Base-by-base conservation (phyloP, 2,113 vertebrate genomes). In the Mellivora capensis region DNA sequence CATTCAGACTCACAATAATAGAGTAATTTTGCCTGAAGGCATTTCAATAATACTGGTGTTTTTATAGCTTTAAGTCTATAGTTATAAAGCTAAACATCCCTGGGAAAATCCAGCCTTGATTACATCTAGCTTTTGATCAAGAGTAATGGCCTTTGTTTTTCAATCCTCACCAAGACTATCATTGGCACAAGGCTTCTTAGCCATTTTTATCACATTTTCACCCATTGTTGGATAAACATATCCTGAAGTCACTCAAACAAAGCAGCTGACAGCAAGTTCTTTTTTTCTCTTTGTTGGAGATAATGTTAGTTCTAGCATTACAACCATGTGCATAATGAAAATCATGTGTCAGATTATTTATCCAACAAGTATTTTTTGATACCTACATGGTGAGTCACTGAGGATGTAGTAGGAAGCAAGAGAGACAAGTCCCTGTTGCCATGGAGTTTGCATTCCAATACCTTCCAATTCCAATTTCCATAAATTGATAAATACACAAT, bases 61-160 rank as follows among this genome's bases (percentile, higher is more conserved):
- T 97, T 96, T 80, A 91, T 95, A 95, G 93, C 76, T 97, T 95
- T 64, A 95, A 97, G 85, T 90, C 91, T 96, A 49, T 87, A 81
- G 74, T 93, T 93, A 92, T 80, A 90, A 97, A 97, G 49, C 62
- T 97, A 92, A 96, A 87, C 69, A 96, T 97, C 87, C 69, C 42
- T 76, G 42, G 79, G 87, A 87, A 96, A 97, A 97, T 84, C 72
- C 57, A 97, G 44, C 76, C 84, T 95, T 97, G 92, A 97, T 95
- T 96, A 76, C 57, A 94, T 94, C 91, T 84, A 44, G 86, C 93
- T 97, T 98, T 98, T 97, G 93, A 97, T 95, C 87, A 96, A 91
- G 93, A 97, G 76, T 34, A 97, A 96, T 92, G 79, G 93, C 13
- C 90, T 97, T 96, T 97, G 49, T 93, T 97, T 97, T 91, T 85